A percentile compares a stretch with the other conserved stretches of the same genome.
Conservation (phyloP, 2,888 invertebrate species). For the Ditylenchus weischeri region DNA sequence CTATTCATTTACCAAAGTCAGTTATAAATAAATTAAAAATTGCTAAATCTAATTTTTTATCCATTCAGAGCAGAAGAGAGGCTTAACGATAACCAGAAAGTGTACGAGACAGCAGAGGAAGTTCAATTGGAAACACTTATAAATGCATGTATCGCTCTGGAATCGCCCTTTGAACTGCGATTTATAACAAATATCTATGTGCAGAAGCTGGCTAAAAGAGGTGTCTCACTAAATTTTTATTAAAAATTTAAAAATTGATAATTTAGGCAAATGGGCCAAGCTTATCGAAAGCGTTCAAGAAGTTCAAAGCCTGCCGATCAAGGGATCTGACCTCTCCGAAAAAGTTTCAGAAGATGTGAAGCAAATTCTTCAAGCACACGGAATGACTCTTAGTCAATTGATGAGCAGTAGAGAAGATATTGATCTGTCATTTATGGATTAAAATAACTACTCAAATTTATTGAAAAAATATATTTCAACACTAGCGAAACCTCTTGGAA, state of each 20-base stretch:
- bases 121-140: not conserved
- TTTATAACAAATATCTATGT: not conserved
- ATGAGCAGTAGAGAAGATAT: too few species aligned
- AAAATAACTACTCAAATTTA: too few species aligned
- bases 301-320: not conserved
- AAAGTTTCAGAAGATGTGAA: not conserved
- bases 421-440: too few species aligned
- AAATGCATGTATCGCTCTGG: not conserved
- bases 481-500: too few species aligned
- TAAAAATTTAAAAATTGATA: not conserved
- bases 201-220: constrained; percentile 1
- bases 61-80: not conserved
- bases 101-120: not conserved
- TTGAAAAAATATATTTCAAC: too few species aligned
- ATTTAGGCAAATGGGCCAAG: not conserved
- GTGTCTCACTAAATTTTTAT: not conserved
- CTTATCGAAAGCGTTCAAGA: not conserved
- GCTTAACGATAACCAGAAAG: not conserved
- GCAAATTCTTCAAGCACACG: not conserved
- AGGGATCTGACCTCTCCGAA: not conserved
- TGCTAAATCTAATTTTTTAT: not conserved
- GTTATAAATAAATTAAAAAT: not conserved
- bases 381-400: not conserved
- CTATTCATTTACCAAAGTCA: not conserved
- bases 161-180: not conserved